These are phyloP conservation scores for Orius insidiosus DNA, from an alignment of 1,140 invertebrate genomes.

Conservation along the genomic window DNA sequence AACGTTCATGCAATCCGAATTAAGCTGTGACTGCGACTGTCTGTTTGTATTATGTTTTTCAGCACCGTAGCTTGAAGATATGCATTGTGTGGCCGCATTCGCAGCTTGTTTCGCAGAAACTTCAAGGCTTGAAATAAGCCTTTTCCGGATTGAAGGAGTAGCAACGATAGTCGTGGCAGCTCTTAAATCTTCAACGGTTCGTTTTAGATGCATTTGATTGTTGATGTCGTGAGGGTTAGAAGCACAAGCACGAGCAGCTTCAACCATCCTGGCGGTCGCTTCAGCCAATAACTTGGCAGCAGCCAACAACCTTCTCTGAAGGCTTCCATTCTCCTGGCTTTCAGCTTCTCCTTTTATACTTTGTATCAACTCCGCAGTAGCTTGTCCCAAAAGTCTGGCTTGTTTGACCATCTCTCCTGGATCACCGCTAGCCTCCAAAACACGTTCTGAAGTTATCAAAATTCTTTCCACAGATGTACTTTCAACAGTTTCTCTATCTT, in stretches of 20 bases:
- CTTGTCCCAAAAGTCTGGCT: slow-evolving; percentile 78
- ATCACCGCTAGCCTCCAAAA: slow-evolving; percentile 69
- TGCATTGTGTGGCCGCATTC: slow-evolving; percentile 75
- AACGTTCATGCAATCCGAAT: slow-evolving; percentile 57
- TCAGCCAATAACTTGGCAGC: slow-evolving; percentile 87
- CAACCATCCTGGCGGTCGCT: slow-evolving; percentile 88
- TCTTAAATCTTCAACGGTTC: slow-evolving; percentile 79
- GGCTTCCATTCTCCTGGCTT: slow-evolving; percentile 66
- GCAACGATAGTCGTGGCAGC: slow-evolving; percentile 72
- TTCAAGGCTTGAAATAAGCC: slow-evolving; percentile 57
- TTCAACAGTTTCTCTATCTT: slow-evolving; percentile 31
- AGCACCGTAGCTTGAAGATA: slow-evolving; percentile 66
- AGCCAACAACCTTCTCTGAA: slow-evolving; percentile 73
- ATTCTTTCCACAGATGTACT: slow-evolving; percentile 81
- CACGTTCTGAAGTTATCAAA: slow-evolving; percentile 71
- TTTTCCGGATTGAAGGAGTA: slow-evolving; percentile 57
- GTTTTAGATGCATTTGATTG: slow-evolving; percentile 65
- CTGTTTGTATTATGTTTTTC: slow-evolving; percentile 50
- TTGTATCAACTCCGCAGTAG: slow-evolving; percentile 79
- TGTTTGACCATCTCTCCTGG: slow-evolving; percentile 88
- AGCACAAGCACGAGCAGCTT: slow-evolving; percentile 85
- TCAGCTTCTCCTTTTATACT: slow-evolving; percentile 94
- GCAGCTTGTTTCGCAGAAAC: slow-evolving; percentile 75
- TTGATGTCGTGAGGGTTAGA: slow-evolving; percentile 67
- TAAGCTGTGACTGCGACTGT: slow-evolving; percentile 50